These are phyloP conservation scores for Zhuqinia jingwanae DNA, from an alignment of 2,888 invertebrate genomes.

Conservation along the genomic window DNA sequence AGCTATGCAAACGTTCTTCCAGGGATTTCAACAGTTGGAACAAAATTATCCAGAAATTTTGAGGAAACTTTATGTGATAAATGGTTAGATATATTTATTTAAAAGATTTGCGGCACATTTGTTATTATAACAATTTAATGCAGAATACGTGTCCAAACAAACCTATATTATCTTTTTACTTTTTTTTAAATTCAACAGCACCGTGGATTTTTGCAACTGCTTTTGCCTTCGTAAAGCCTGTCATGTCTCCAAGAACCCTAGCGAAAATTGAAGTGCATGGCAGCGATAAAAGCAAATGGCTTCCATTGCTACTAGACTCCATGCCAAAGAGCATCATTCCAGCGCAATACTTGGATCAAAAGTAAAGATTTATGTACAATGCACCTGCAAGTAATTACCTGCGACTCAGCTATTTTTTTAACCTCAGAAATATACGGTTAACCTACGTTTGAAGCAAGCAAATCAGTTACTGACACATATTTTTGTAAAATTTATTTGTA, in stretches of 20 bases:
- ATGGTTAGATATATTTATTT: slow-evolving; percentile 47
- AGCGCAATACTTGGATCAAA: slow-evolving; percentile 53
- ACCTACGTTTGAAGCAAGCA: too few species aligned
- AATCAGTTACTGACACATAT: not conserved
- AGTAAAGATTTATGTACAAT: too few species aligned
- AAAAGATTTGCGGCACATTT: too few species aligned
- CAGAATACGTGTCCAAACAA: too few species aligned
- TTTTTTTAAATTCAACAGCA: too few species aligned
- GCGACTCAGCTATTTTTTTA: too few species aligned
- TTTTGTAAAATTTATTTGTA: not conserved
- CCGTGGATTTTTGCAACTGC: slow-evolving; percentile 70
- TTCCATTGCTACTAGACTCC: slow-evolving; percentile 53
- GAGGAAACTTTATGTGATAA: slow-evolving; percentile 50
- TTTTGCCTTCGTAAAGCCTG: slow-evolving; percentile 67
- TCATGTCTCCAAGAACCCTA: slow-evolving; percentile 62
- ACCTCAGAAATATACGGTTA: too few species aligned
- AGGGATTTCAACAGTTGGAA: slow-evolving; percentile 62
- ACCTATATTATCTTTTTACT: too few species aligned
- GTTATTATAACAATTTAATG: too few species aligned
- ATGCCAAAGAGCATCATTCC: slow-evolving; percentile 65
- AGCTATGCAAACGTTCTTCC: slow-evolving; percentile 59
- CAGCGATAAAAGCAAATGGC: slow-evolving; percentile 66
- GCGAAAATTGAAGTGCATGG: slow-evolving; percentile 68
- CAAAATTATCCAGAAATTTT: slow-evolving; percentile 67
- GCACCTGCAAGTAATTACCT: too few species aligned